A percentile compares a stretch with the other conserved stretches of the same genome.
Evolutionary conservation across 1,140 invertebrate genomes (phyloP).

Genomic region (Triops longicaudatus): DNA sequence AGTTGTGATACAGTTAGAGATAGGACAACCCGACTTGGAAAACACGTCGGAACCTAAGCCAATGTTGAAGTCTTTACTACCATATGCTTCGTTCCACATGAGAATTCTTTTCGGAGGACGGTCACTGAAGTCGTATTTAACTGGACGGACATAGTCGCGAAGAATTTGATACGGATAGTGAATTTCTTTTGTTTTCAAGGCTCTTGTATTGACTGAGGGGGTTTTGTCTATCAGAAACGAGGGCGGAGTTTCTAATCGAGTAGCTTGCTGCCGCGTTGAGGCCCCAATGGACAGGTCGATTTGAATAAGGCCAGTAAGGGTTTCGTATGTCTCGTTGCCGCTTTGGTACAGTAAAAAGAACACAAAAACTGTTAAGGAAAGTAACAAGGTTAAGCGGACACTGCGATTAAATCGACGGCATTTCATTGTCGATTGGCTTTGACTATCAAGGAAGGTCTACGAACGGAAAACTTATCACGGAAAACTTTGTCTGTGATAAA

Average conservation of each 20-base stretch:
- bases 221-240: not conserved
- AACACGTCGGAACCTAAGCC: constrained; percentile 20
- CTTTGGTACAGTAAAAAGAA: not conserved
- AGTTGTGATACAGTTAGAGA: constrained; percentile 26
- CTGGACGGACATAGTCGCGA: not conserved
- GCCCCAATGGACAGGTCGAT: not conserved
- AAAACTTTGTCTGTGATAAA: not conserved
- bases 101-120: constrained; percentile 19
- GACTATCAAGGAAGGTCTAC: not conserved
- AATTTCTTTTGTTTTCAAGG: not conserved
- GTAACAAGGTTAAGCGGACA: not conserved
- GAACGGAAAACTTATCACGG: not conserved
- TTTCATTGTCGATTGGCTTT: not conserved
- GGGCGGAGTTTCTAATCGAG: not conserved
- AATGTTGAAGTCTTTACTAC: constrained; percentile 24
- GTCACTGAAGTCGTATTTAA: not conserved
- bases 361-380: not conserved
- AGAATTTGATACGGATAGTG: not conserved
- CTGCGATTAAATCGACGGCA: not conserved
- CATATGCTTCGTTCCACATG: constrained; percentile 28
- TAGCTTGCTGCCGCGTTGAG: not conserved
- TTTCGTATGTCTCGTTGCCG: not conserved
- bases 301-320: not conserved
- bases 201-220: not conserved
- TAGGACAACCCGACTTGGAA: constrained; percentile 19